Evolutionary conservation across 2,888 invertebrate species (phyloP), one percentile per base, ranked within the genome.

Genomic region (Griposia aprilina): DNA sequence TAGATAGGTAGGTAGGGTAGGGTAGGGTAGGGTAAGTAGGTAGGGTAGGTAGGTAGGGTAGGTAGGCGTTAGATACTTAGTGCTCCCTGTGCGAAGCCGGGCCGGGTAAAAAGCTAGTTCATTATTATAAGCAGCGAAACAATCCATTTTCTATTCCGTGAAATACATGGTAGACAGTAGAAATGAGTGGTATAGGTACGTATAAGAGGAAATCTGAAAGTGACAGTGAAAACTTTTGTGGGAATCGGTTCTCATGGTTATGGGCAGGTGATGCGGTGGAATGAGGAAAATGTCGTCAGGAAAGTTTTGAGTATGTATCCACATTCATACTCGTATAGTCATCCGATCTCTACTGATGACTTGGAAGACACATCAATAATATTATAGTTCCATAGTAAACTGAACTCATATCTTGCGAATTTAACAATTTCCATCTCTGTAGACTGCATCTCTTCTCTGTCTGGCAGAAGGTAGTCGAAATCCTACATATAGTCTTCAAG

Each of bases 121-220:
- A 73, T 20, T 78, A 26, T 60, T 52, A 62, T 66, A 76, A 63
- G 36, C n/a, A 57, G 17, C 41, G 23, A 74, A 55, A 30, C 80
- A 68, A 77, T 72, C 30, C 23, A 66, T 84, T 77, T 74, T 41
- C 11, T 26, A 15, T 55, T 48, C 50, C 50, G 20, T 83, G 45
- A 80, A 69, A 72, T 63, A 60, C 0, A 13, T 62, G 11, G 26
- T 11, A 36, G 50, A 30, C 13, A 69, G 36, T 69, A 17, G 48
- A 59, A 52, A n/a, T 23, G 23, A 8, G 8, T 55, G 1, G 20
- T 1, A 6, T 17, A 55, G 23, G 10, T 23, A 23, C 50, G n/a
- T n/a, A n/a, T 55, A 23, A 8, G 23, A 55, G 11, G 20, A 57
- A n/a, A n/a, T 57, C 57, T 57, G 5, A 59, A 59, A 30, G 17